Conservation (phyloP, 2,113 vertebrate genomes). For the Malurus alboscapulatus region DNA sequence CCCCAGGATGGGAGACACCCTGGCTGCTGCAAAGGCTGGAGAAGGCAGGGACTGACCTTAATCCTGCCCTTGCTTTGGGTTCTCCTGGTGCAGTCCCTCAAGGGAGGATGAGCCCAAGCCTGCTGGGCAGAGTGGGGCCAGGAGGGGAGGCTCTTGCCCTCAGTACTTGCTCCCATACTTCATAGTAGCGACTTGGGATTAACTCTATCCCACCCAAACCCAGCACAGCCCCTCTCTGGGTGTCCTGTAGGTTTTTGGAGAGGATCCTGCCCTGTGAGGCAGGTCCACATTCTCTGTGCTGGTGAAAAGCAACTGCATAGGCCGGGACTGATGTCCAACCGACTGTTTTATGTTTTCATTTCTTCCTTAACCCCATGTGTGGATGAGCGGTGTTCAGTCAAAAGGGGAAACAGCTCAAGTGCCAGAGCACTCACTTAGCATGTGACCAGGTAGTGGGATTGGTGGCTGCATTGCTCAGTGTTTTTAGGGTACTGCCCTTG, state of each 20-base stretch:
- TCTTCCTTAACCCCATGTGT: background rate
- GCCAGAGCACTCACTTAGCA: no score
- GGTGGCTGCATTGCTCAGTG: background rate
- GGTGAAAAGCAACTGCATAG: background rate
- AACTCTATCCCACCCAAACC: background rate
- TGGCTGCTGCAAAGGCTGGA: fast-evolving
- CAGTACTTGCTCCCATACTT: background rate
- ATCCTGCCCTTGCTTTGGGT: background rate
- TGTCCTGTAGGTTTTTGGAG: background rate
- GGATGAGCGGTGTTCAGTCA: background rate
- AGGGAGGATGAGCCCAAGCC: background rate
- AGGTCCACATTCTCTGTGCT: fast-evolving
- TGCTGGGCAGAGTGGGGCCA: background rate
- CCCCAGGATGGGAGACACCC: background rate
- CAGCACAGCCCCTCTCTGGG: fast-evolving
- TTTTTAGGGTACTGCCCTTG: fast-evolving
- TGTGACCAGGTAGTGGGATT: background rate
- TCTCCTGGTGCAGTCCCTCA: background rate
- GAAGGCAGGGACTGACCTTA: background rate
- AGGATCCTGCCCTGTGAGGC: background rate
- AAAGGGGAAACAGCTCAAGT: fast-evolving
- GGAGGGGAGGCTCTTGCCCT: background rate
- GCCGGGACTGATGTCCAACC: background rate
- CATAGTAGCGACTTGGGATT: background rate
- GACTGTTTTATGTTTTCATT: background rate